Evolutionary conservation across 2,113 vertebrate genomes (phyloP), one percentile per base, ranked within the genome.

Genomic region (Erythrocercus mccallii): DNA sequence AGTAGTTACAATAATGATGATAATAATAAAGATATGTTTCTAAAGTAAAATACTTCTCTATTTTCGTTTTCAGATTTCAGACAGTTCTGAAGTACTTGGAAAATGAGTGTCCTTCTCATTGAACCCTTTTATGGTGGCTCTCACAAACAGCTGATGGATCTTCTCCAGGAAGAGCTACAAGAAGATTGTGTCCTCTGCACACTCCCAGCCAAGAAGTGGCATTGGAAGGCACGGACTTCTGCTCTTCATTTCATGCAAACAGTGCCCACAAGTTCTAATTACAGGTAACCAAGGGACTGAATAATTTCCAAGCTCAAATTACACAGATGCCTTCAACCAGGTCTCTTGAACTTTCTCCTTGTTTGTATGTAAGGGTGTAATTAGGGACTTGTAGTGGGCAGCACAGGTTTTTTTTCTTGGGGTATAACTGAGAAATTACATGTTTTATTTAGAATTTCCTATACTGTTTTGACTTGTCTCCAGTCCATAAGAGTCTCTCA

Each of bases 151-250:
- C 98, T 99, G 90, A 97, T 98, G 24, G 99, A 99, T 90, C 97
- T 99, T 51, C 98, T 99, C 53, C 97, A 97, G 50, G 97, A 98
- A 38, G 98, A 98, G 51, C 62, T 99, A 4, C 71, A 61, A 10
- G 97, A 96, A 1, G 97, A 96, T 66, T 99, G 98, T 77, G 96
- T 98, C 38, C 94, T 98, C 83, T 98, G 98, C 80, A 98, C 98
- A 0, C 98, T 99, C 22, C 98, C 99, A 20, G 99, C 99, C 56
- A 99, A 99, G 98, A 99, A 99, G 93, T 99, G 99, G 99, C 99
- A 99, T 62, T 99, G 99, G 99, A 99, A 98, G 90, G 99, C 99
- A 2, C 97, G 99, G 47, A 99, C 99, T 1, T 97, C 99, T 1
- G 99, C 99, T 17, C 96, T 99, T 33, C 97, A 98, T 96, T 99